Percentiles rank a stretch among this genome's conserved stretches.
Conservation (phyloP, 2,113 vertebrate species). For the Rhipidura dahli region DNA sequence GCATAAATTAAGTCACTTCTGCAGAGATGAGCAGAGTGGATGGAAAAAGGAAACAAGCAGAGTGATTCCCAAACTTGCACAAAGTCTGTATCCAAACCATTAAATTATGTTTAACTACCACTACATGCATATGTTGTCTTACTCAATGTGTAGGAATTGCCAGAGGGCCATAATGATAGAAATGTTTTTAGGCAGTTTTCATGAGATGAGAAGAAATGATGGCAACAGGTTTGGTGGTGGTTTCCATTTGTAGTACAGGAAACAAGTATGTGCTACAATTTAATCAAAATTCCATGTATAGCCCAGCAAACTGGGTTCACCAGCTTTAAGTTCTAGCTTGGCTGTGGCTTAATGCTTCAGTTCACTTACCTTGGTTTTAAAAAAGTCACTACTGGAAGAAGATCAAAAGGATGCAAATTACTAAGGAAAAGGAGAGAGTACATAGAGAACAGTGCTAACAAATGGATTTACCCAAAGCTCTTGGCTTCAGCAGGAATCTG, state of each 20-base stretch:
- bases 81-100: neutral
- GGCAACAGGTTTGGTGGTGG: neutral
- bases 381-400: neutral
- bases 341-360: neutral
- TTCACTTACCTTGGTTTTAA: neutral
- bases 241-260: neutral
- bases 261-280: neutral
- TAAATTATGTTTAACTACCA: neutral
- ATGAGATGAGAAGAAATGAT: neutral
- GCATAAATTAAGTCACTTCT: neutral
- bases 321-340: neutral
- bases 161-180: neutral
- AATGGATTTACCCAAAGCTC: neutral
- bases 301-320: neutral
- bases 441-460: neutral
- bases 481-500: neutral
- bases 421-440: neutral
- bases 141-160: neutral
- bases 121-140: neutral
- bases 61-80: neutral
- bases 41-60: neutral
- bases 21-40: neutral
- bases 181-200: neutral
- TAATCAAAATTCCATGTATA: neutral
- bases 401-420: neutral